Percentiles rank a stretch among this genome's conserved stretches.
Conservation (phyloP, 2,888 invertebrate genomes). For the Dryococelus australis region DNA sequence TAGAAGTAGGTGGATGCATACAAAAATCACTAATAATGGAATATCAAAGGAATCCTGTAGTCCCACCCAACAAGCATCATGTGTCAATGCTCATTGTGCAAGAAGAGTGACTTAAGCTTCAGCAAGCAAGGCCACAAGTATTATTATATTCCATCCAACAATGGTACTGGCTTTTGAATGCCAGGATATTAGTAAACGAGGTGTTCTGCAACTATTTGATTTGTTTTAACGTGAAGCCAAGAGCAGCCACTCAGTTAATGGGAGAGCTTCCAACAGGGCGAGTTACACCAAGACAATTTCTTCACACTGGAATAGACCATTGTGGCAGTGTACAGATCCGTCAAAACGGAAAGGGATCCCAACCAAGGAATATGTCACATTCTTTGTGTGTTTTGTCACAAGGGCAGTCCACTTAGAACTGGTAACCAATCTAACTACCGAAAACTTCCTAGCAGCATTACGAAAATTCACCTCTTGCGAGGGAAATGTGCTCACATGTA, state of each 20-base stretch:
- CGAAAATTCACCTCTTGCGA: not conserved
- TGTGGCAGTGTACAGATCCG: not conserved
- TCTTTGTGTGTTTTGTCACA: not conserved
- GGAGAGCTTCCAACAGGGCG: not conserved
- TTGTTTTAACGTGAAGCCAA: not conserved
- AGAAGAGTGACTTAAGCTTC: too few species aligned
- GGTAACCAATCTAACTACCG: not conserved
- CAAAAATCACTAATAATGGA: too few species aligned
- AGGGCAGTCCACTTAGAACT: not conserved
- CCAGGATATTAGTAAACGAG: not conserved
- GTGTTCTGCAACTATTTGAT: not conserved
- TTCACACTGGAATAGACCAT: not conserved
- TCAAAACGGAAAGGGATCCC: not conserved
- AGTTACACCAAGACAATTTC: not conserved
- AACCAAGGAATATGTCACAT: not conserved
- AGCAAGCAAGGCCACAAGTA: not conserved
- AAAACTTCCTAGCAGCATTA: not conserved
- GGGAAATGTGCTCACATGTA: not conserved
- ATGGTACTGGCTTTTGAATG: not conserved
- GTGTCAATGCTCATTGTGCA: too few species aligned
- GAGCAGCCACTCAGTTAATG: not conserved
- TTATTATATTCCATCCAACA: too few species aligned
- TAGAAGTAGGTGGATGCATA: too few species aligned
- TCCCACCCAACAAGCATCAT: too few species aligned
- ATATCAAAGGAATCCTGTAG: too few species aligned